Evolutionary conservation across 2,113 vertebrate genomes (phyloP).

Genomic region (Amblyopsis rosae): DNA sequence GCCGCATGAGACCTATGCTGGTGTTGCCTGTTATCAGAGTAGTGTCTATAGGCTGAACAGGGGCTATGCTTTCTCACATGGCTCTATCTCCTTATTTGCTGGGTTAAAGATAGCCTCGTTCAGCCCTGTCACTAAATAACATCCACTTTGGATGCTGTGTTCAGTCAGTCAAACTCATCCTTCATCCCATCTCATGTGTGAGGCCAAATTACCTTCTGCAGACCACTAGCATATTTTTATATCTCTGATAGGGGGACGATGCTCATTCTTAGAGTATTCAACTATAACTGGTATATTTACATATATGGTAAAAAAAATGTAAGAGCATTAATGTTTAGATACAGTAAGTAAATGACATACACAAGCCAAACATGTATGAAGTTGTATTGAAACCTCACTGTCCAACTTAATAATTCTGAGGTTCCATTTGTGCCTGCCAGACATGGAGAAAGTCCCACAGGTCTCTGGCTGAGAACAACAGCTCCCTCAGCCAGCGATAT

Average conservation of each 20-base stretch:
- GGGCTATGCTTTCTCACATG: slow-evolving; percentile 24
- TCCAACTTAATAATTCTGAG: slow-evolving; percentile 14
- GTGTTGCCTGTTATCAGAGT: slow-evolving; percentile 4
- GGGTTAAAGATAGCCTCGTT: slow-evolving; percentile 32
- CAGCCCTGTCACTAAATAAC: slow-evolving; percentile 35
- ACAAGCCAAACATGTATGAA: neutral
- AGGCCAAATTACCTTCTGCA: slow-evolving; percentile 36
- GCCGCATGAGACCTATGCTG: slow-evolving; percentile 14
- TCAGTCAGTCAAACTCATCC: slow-evolving; percentile 37
- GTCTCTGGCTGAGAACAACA: slow-evolving; percentile 55
- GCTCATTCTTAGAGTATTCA: slow-evolving; percentile 4
- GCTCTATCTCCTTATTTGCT: slow-evolving; percentile 43
- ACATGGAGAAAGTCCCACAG: slow-evolving; percentile 56
- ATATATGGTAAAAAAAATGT: neutral
- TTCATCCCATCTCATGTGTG: slow-evolving; percentile 34
- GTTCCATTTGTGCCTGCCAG: slow-evolving; percentile 42
- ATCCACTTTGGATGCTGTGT: slow-evolving; percentile 17
- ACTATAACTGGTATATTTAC: neutral
- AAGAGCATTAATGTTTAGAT: neutral
- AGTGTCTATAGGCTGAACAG: slow-evolving; percentile 11
- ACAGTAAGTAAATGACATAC: neutral
- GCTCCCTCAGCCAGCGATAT: slow-evolving; percentile 61
- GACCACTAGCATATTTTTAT: slow-evolving; percentile 36
- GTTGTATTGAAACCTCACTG: no score
- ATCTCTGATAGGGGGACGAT: slow-evolving; percentile 15